Evolutionary conservation across 1,140 invertebrate species (phyloP).

Genomic region (Berghia stephanieae): DNA sequence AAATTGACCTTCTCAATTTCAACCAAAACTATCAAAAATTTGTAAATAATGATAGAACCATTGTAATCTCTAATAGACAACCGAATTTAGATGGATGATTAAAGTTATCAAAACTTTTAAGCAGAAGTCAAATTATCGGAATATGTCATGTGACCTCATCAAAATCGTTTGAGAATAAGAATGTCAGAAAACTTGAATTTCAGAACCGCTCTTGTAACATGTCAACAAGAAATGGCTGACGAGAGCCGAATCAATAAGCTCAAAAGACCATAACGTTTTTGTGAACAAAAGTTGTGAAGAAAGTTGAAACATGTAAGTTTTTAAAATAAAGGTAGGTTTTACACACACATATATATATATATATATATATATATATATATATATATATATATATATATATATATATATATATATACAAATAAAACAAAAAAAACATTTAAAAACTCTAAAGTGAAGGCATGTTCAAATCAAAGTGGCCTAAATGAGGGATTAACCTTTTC

Average conservation of each 20-base stretch:
- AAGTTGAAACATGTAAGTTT: too few relatives aligned
- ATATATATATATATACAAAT: not conserved
- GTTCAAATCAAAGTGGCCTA: not conserved
- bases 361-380: slow-evolving; percentile 16
- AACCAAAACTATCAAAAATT: too few relatives aligned
- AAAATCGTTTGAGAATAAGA: too few relatives aligned
- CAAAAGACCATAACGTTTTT: not conserved
- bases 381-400: not conserved
- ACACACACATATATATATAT: not conserved
- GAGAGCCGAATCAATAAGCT: too few relatives aligned
- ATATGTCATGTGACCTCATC: too few relatives aligned
- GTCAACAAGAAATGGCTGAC: too few relatives aligned
- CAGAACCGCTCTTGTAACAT: too few relatives aligned
- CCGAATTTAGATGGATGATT: not conserved
- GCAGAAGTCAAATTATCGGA: too few relatives aligned
- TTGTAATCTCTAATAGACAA: not conserved
- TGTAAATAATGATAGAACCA: not conserved
- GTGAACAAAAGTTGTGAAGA: too few relatives aligned
- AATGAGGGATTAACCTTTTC: not conserved
- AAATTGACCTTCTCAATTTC: too few relatives aligned
- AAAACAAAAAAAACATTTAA: not conserved
- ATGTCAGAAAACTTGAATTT: too few relatives aligned
- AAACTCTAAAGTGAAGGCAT: not conserved
- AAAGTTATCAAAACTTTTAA: too few relatives aligned
- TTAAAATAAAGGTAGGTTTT: not conserved